Base-by-base conservation (phyloP, 2,113 vertebrate genomes). In the Zingel zingel region DNA sequence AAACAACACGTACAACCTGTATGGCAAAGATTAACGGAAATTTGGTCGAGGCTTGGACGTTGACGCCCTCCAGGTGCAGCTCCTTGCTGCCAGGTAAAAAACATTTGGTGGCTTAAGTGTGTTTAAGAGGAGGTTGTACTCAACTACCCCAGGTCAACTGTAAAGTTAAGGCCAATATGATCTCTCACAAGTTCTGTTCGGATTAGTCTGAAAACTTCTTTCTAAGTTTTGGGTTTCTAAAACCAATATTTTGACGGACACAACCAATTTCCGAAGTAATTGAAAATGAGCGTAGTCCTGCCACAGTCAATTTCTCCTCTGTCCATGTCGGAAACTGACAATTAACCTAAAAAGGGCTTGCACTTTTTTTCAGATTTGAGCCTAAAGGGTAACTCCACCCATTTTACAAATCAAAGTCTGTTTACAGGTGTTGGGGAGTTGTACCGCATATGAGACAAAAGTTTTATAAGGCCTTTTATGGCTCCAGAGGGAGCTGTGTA, bases 131-230 rank as follows among this genome's bases (percentile, higher is more conserved):
- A 61, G 16, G 47, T 57, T 63, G 25, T 56, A 27, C 23, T 64
- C 0, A 0, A 13, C 5, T 48, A 43, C n/a, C 3, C 3, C 3
- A 21, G 1, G 30, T 48, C 14, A 2, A 12, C 7, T 12, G 30
- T 48, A 3, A 19, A 57, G 27, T 72, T 62, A 0, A 25, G 7
- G n/a, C 45, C 27, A 6, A 15, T 4, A 16, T 11, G 5, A 23
- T 33, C 6, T 62, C 14, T 45, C 9, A 18, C 1, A 33, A 27
- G n/a, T 27, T 54, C 6, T 43, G 13, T n/a, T 57, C 1, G 1
- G 7, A 27, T 67, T 18, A 21, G 2, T 68, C 19, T 19, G 3
- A 54, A 30, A 53, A 8, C 36, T 10, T 39, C 8, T 39, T 39
- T 39, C 8, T 39, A 10, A 39, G 8, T 39, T 39, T 39, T 39